Conservation (phyloP, 2,888 invertebrate species). For the Lottia scabra region DNA sequence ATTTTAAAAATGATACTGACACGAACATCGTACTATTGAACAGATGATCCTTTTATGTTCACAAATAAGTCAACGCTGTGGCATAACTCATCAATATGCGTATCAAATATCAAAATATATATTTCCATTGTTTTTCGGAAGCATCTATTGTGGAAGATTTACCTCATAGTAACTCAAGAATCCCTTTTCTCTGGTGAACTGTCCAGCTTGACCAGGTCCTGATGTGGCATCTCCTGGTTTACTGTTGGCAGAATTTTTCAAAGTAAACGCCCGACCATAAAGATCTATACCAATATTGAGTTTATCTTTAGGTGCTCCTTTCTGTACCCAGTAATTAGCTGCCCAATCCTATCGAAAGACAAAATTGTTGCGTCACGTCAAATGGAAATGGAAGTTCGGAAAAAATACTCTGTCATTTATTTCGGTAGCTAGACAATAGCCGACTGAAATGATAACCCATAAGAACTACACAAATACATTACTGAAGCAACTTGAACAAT, state of each 20-base stretch:
- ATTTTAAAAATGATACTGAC: neutral
- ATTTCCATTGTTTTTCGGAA: too few relatives aligned
- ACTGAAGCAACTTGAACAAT: too few relatives aligned
- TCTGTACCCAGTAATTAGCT: constrained; percentile 51
- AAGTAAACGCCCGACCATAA: constrained; percentile 57
- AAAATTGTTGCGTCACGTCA: neutral
- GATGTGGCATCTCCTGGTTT: constrained; percentile 49
- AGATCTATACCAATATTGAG: constrained; percentile 55
- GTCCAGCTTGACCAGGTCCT: constrained; percentile 44
- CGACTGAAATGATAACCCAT: too few relatives aligned
- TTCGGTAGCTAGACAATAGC: too few relatives aligned
- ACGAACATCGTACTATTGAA: too few relatives aligned
- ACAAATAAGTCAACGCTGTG: neutral
- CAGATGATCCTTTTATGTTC: too few relatives aligned
- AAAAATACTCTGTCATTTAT: too few relatives aligned
- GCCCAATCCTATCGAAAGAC: constrained; percentile 42
- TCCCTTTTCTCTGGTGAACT: constrained; percentile 55
- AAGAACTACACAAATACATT: too few relatives aligned
- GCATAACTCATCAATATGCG: neutral
- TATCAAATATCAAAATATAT: too few relatives aligned
- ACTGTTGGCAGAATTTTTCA: constrained; percentile 33
- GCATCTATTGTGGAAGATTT: neutral
- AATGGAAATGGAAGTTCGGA: neutral
- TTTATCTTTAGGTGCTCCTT: constrained; percentile 53
- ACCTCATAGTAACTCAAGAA: constrained; percentile 64